Conservation (phyloP, 2,113 vertebrate genomes). For the Neodon shergylaensis region DNA sequence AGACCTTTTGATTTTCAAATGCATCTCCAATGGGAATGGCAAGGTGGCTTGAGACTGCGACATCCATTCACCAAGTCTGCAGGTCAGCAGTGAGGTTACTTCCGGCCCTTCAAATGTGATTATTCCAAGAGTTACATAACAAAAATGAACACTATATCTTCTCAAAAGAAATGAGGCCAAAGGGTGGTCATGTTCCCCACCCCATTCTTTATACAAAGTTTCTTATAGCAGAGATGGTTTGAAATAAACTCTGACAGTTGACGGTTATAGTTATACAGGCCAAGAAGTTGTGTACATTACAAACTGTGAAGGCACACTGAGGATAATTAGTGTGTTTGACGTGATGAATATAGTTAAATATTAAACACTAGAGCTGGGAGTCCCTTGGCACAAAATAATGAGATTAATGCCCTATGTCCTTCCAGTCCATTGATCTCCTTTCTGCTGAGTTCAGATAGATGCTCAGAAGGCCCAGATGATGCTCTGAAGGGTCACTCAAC, state of each 20-base stretch:
- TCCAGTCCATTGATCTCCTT: background rate
- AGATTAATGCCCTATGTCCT: background rate
- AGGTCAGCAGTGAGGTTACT: background rate
- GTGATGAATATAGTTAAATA: background rate
- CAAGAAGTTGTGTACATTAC: background rate
- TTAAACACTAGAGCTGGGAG: background rate
- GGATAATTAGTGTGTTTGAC: background rate
- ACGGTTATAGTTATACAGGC: background rate
- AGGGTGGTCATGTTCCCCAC: background rate
- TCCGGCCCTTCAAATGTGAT: background rate
- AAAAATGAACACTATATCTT: background rate
- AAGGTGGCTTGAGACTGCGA: background rate
- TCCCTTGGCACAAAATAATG: background rate
- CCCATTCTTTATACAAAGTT: background rate
- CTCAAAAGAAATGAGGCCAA: background rate
- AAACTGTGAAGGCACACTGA: background rate
- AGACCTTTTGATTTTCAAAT: slow-evolving; percentile 48
- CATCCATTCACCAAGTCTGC: background rate
- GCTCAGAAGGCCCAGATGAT: background rate
- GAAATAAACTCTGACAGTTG: background rate
- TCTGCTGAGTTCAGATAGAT: background rate
- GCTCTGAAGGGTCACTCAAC: background rate
- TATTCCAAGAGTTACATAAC: background rate
- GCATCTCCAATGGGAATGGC: background rate
- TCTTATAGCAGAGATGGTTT: background rate